phyloP scores from a whole-genome alignment of 2,113 vertebrate genomes.

The Cololabis saira region DNA sequence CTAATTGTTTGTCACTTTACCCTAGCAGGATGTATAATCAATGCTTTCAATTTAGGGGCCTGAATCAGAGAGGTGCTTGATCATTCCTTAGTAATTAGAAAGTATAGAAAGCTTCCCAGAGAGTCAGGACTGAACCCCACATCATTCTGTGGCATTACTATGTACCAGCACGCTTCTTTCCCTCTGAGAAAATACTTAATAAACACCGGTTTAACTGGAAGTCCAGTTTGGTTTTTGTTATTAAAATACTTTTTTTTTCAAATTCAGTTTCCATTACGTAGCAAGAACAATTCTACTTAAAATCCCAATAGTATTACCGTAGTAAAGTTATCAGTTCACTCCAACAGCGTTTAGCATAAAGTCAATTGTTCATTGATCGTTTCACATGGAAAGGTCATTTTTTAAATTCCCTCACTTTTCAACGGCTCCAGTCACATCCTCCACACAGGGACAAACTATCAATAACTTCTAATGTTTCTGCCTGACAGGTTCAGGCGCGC shows the following conservation, averaged over 20 bases:
- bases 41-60: conserved; percentile 43
- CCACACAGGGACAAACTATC: neutral
- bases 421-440: neutral
- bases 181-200: neutral
- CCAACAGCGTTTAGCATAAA: conserved; percentile 6
- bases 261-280: neutral
- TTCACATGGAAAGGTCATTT: conserved; percentile 1
- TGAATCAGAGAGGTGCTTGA: conserved; percentile 21
- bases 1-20: conserved; percentile 50
- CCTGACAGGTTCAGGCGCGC: neutral
- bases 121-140: conserved; percentile 1
- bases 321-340: neutral
- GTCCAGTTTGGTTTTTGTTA: conserved; percentile 1
- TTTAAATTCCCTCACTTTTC: conserved; percentile 30
- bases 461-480: neutral
- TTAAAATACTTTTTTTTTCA: neutral
- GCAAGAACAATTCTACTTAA: neutral
- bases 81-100: conserved; percentile 50
- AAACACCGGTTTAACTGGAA: neutral
- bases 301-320: conserved; percentile 4
- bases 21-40: conserved; percentile 52
- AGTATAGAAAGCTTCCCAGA: conserved; percentile 24
- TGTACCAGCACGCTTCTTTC: conserved; percentile 10
- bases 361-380: conserved; percentile 37
- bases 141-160: neutral